Evolutionary conservation across 2,113 vertebrate genomes (phyloP).

Genomic region (Scomber scombrus): DNA sequence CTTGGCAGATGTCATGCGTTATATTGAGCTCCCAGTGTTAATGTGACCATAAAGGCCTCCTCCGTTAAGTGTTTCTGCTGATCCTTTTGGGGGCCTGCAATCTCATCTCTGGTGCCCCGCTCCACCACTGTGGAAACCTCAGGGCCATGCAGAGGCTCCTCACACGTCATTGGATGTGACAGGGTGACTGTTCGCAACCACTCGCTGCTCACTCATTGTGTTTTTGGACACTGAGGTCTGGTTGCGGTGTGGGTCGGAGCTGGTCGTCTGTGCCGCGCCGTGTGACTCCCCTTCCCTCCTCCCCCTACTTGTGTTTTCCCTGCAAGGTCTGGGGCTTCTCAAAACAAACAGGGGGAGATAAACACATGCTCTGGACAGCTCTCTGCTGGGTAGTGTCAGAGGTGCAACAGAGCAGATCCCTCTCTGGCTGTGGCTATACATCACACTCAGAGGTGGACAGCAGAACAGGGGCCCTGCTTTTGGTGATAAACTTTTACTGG

Average conservation of each 20-base stretch:
- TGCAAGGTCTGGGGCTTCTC: conserved; percentile 82
- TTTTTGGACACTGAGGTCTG: conserved; percentile 60
- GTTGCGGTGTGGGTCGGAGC: conserved; percentile 53
- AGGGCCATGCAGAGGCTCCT: conserved; percentile 37
- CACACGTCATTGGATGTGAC: conserved; percentile 51
- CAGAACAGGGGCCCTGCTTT: conserved; percentile 68
- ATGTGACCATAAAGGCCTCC: conserved; percentile 45
- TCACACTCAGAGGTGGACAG: conserved; percentile 74
- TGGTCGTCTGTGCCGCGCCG: conserved; percentile 51
- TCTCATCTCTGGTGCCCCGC: conserved; percentile 38
- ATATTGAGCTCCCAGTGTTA: conserved; percentile 46
- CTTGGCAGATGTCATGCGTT: conserved; percentile 36
- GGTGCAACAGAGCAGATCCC: conserved; percentile 78
- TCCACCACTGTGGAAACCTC: conserved; percentile 51
- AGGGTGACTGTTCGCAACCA: conserved; percentile 43
- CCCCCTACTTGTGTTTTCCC: conserved; percentile 80
- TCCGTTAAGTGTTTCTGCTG: conserved; percentile 41
- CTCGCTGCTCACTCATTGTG: conserved; percentile 53
- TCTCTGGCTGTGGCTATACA: conserved; percentile 74
- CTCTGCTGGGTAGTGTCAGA: conserved; percentile 80
- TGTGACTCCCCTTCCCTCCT: conserved; percentile 70
- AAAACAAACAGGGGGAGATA: conserved; percentile 85
- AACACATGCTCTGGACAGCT: conserved; percentile 80
- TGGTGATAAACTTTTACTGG: conserved; percentile 67
- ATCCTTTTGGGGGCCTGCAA: conserved; percentile 21